Percentiles rank a stretch among this genome's conserved stretches.
phyloP scores from a whole-genome alignment of 2,113 vertebrate genomes.

The Aptenodytes patagonicus region DNA sequence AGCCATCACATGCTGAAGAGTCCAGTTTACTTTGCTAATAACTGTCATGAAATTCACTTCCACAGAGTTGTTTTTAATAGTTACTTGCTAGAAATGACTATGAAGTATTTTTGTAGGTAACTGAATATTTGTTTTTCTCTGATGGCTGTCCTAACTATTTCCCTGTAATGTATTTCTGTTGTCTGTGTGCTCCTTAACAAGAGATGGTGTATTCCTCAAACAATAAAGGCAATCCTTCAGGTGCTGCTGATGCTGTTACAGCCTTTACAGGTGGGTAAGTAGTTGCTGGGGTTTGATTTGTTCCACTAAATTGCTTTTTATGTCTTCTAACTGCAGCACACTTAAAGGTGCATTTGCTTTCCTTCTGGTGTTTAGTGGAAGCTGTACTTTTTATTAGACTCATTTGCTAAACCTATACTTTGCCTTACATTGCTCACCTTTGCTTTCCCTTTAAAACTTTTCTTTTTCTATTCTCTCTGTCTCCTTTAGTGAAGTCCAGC shows the following conservation, averaged over 20 bases:
- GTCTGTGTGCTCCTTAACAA: background rate
- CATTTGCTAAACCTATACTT: background rate
- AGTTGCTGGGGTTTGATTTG: constrained; percentile 14
- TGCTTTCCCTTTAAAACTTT: background rate
- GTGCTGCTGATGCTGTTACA: background rate
- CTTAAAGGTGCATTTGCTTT: constrained; percentile 9
- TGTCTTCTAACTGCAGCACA: constrained; percentile 1
- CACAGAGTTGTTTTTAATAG: background rate
- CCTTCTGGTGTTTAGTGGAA: constrained; percentile 13
- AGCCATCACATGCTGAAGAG: background rate
- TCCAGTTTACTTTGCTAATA: background rate
- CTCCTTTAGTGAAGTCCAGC: background rate
- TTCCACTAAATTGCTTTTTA: constrained; percentile 48
- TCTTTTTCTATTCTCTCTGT: background rate
- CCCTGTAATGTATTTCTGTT: background rate
- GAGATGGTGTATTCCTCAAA: background rate
- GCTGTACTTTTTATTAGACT: background rate
- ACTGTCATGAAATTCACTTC: background rate
- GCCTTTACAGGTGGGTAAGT: constrained; percentile 24
- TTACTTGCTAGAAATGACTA: background rate
- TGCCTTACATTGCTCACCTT: background rate
- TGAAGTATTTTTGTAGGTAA: background rate
- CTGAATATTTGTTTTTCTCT: background rate
- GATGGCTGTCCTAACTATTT: background rate
- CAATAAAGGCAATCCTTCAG: constrained; percentile 27